These are phyloP conservation scores for Alosa sapidissima DNA, from an alignment of 2,797 vertebrate species.

Conservation along the genomic window DNA sequence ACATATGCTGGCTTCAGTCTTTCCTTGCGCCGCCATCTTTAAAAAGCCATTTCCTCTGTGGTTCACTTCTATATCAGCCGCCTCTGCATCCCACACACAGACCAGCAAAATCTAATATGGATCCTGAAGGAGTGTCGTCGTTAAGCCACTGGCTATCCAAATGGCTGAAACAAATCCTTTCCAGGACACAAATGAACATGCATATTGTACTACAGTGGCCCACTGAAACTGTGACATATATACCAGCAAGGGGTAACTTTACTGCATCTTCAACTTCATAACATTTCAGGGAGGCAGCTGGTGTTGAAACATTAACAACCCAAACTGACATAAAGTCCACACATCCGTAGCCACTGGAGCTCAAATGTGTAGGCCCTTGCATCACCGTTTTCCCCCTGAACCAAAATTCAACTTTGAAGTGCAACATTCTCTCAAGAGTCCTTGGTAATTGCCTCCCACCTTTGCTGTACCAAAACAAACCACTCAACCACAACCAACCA, in stretches of 20 bases:
- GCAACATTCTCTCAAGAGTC: neutral
- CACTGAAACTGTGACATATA: neutral
- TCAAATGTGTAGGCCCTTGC: neutral
- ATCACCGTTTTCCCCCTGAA: too few species aligned
- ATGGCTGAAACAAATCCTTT: neutral
- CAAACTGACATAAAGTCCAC: neutral
- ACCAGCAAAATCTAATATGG: neutral
- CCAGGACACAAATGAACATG: neutral
- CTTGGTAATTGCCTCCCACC: neutral
- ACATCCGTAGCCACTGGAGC: neutral
- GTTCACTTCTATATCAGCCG: slow-evolving; percentile 4
- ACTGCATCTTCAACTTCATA: neutral
- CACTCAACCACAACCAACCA: neutral
- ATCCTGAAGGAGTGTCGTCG: neutral
- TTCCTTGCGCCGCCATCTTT: neutral
- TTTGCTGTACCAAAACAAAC: neutral
- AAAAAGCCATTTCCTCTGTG: slow-evolving; percentile 25
- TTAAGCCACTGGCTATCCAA: neutral
- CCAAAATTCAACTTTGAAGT: neutral
- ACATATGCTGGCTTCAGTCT: slow-evolving; percentile 17
- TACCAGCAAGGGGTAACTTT: neutral
- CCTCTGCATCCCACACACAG: slow-evolving; percentile 12
- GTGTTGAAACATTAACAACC: neutral
- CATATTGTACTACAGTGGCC: neutral
- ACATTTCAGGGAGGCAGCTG: neutral